A percentile compares a stretch with the other conserved stretches of the same genome.
These are phyloP conservation scores for Channa argus DNA, from an alignment of 2,113 vertebrate genomes.

Conservation along the genomic window DNA sequence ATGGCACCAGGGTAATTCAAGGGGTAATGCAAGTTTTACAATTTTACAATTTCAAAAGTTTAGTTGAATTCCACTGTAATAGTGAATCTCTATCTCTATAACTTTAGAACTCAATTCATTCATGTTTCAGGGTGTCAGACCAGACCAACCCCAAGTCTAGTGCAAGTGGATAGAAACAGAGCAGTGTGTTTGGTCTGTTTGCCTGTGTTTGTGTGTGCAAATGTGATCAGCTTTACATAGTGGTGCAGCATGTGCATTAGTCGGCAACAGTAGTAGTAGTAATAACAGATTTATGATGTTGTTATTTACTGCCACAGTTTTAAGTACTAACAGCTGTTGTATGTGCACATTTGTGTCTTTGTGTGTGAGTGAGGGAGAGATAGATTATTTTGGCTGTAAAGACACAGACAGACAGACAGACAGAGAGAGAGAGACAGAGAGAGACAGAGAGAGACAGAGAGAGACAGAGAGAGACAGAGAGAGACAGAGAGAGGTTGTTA, in stretches of 20 bases:
- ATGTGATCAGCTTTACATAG: constrained; percentile 21
- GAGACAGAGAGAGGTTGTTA: constrained; percentile 13
- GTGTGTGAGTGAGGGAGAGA: constrained; percentile 8
- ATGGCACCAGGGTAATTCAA: too few species aligned
- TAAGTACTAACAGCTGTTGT: constrained; percentile 35
- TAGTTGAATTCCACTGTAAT: too few species aligned
- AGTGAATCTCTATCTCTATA: too few species aligned
- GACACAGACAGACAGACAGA: neutral
- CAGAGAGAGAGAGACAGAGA: neutral
- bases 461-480: neutral
- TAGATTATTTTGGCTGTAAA: neutral
- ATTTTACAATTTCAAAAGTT: too few species aligned
- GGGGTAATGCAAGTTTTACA: too few species aligned
- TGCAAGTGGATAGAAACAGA: too few species aligned
- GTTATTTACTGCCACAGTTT: constrained; percentile 37
- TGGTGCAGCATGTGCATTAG: constrained; percentile 22
- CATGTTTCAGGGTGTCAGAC: too few species aligned
- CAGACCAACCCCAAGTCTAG: too few species aligned
- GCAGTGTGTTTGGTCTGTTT: neutral
- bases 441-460: too few species aligned
- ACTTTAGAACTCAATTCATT: too few species aligned
- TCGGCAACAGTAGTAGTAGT: constrained; percentile 2
- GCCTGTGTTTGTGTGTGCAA: neutral
- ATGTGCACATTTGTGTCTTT: neutral
- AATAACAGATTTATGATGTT: constrained; percentile 50